Conservation (phyloP, 1,140 invertebrate genomes). For the Cydia strobilella region DNA sequence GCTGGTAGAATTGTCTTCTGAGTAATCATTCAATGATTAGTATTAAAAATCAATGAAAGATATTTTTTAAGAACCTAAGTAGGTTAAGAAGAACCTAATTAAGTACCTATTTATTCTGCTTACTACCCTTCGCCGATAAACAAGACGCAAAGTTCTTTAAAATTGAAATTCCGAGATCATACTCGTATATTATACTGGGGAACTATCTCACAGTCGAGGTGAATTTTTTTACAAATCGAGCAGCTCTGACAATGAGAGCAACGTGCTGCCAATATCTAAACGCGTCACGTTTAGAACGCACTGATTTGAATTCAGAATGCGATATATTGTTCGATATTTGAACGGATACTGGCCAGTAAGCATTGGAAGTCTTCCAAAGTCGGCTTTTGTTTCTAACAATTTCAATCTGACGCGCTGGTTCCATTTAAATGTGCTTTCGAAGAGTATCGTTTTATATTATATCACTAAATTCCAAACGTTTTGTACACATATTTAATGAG, state of each 20-base stretch:
- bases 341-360: conserved; percentile 2
- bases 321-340: background rate
- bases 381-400: background rate
- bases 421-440: background rate
- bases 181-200: background rate
- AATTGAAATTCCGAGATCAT: background rate
- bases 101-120: too few relatives aligned
- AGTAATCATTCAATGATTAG: too few relatives aligned
- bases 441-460: background rate
- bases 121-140: too few relatives aligned
- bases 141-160: too few relatives aligned
- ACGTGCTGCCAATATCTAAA: conserved; percentile 7
- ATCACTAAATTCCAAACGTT: too few relatives aligned
- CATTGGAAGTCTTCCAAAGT: too few relatives aligned
- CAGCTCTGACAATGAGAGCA: background rate
- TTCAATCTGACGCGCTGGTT: background rate
- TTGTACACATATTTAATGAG: too few relatives aligned
- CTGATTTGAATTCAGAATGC: conserved; percentile 20
- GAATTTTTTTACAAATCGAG: background rate
- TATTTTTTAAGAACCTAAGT: too few relatives aligned
- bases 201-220: background rate
- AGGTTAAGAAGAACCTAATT: too few relatives aligned
- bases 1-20: too few relatives aligned
- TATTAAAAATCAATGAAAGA: too few relatives aligned
- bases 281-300: conserved; percentile 21